These are phyloP conservation scores for Cynopterus brachyotis DNA, from an alignment of 2,113 vertebrate species.

Conservation along the genomic window DNA sequence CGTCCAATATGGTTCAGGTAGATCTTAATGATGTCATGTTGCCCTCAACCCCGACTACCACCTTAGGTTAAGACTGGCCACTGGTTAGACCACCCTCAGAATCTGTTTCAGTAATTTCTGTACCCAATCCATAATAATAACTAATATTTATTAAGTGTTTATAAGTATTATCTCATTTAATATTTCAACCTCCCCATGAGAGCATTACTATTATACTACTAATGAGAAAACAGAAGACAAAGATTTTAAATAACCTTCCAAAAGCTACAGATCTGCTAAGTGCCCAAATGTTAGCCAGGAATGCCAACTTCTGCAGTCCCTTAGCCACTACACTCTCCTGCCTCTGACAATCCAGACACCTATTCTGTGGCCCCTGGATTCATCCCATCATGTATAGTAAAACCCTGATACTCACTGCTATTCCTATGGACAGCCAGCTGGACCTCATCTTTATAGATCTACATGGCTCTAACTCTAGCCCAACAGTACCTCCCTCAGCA, in stretches of 20 bases:
- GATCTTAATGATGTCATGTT: neutral
- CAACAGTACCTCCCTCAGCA: neutral
- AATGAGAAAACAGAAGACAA: neutral
- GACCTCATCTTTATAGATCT: neutral
- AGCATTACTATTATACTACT: neutral
- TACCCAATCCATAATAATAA: neutral
- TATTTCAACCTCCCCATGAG: neutral
- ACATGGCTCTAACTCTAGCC: neutral
- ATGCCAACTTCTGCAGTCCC: neutral
- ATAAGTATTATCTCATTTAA: neutral
- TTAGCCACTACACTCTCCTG: neutral
- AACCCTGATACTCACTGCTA: neutral
- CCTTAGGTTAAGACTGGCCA: neutral
- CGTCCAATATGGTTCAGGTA: neutral
- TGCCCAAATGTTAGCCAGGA: neutral
- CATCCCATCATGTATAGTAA: neutral
- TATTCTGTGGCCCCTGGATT: neutral
- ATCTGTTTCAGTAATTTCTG: neutral
- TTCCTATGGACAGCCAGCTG: neutral
- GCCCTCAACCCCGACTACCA: neutral
- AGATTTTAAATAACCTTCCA: conserved; percentile 16
- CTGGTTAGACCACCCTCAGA: neutral
- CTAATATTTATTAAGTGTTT: neutral
- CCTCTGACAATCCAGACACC: neutral
- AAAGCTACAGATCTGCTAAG: neutral